Evolutionary conservation across 2,888 invertebrate genomes (phyloP).

Genomic region (Stenchaetothrips biformis): DNA sequence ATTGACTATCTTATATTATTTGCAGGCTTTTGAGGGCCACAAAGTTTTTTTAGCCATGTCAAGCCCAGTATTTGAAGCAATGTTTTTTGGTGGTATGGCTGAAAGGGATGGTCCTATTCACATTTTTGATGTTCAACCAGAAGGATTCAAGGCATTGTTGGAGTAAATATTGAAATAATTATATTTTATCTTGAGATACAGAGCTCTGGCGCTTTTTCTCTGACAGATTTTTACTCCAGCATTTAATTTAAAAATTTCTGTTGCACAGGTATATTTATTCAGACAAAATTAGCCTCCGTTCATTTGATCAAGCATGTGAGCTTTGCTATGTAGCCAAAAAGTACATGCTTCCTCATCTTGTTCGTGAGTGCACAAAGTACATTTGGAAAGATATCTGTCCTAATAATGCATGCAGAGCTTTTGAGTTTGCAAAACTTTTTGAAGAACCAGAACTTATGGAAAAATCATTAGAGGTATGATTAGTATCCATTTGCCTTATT

Average conservation of each 20-base stretch:
- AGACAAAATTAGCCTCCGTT: constrained; percentile 70
- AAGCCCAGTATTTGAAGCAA: constrained; percentile 81
- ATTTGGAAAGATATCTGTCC: constrained; percentile 77
- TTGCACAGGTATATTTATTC: constrained; percentile 69
- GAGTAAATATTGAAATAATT: constrained; percentile 53
- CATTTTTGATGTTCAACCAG: constrained; percentile 78
- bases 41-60: constrained; percentile 79
- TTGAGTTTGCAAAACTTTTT: constrained; percentile 79
- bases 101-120: constrained; percentile 72
- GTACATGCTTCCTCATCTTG: constrained; percentile 77
- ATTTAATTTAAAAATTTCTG: constrained; percentile 25
- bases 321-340: constrained; percentile 84
- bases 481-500: constrained; percentile 22
- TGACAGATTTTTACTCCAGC: background rate
- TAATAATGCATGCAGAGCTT: constrained; percentile 76
- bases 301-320: constrained; percentile 82
- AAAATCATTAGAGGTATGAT: constrained; percentile 63
- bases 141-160: constrained; percentile 74
- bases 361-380: constrained; percentile 75
- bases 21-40: constrained; percentile 65
- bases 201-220: constrained; percentile 8
- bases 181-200: background rate
- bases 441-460: constrained; percentile 77
- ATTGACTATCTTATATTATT: background rate
- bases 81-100: constrained; percentile 81